Conservation (phyloP, 2,888 invertebrate species). For the Trachelus stipa region DNA sequence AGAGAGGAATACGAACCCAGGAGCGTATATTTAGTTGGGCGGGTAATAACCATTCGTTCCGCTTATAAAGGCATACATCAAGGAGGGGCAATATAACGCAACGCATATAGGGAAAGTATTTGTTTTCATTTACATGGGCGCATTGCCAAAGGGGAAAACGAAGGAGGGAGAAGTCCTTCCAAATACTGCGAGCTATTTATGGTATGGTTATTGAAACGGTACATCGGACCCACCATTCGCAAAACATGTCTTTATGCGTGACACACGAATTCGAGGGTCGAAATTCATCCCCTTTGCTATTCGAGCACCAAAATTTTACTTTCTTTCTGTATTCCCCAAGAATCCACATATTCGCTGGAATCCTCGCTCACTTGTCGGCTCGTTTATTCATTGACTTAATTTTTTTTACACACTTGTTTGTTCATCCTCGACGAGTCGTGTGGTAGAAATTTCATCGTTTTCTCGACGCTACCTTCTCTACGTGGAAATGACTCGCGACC, state of each 20-base stretch:
- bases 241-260: slow-evolving; percentile 44
- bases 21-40: slow-evolving; percentile 27
- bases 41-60: slow-evolving; percentile 61
- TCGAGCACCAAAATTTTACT: not conserved
- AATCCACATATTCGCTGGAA: not conserved
- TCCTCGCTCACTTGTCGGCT: not conserved
- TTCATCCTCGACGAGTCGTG: too few species aligned
- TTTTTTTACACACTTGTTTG: not conserved
- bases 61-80: slow-evolving; percentile 61
- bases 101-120: slow-evolving; percentile 48
- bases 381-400: not conserved
- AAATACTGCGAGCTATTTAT: slow-evolving; percentile 56
- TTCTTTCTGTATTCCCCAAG: not conserved
- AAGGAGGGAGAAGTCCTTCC: slow-evolving; percentile 11
- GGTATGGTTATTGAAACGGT: slow-evolving; percentile 61
- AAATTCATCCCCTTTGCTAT: not conserved
- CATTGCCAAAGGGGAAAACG: slow-evolving; percentile 43
- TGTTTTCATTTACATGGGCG: slow-evolving; percentile 63
- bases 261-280: not conserved
- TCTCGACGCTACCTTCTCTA: not conserved
- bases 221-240: slow-evolving; percentile 39
- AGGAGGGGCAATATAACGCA: slow-evolving; percentile 53
- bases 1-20: slow-evolving; percentile 16
- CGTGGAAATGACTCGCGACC: not conserved
- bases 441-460: too few species aligned